phyloP scores from a whole-genome alignment of 2,113 vertebrate species.

The Pachycephala philippinensis region DNA sequence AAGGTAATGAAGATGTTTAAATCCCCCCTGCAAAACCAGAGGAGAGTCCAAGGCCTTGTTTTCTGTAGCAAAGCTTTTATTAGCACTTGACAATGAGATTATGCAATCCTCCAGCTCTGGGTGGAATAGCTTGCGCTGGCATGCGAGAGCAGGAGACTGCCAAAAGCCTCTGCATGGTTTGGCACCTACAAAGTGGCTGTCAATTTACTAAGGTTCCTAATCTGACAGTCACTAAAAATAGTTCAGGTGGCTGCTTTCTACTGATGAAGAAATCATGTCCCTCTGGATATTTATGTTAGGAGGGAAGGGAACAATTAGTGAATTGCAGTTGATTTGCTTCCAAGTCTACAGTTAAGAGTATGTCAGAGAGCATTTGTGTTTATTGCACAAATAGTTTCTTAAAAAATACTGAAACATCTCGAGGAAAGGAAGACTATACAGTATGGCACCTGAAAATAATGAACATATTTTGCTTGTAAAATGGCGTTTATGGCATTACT shows the following conservation, averaged over 20 bases:
- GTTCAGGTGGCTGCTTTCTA: background rate
- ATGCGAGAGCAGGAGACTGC: background rate
- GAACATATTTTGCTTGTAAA: background rate
- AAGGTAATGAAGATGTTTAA: background rate
- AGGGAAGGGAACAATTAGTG: background rate
- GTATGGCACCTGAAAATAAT: background rate
- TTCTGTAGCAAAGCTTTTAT: background rate
- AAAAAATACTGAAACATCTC: background rate
- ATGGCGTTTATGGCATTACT: background rate
- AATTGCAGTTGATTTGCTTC: background rate
- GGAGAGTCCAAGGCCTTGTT: background rate
- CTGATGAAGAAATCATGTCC: background rate
- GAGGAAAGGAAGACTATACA: background rate
- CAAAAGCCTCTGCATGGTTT: slow-evolving; percentile 5
- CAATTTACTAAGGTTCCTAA: background rate
- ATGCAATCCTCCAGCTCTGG: background rate
- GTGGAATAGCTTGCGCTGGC: background rate
- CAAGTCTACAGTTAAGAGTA: background rate
- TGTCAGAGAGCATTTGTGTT: background rate
- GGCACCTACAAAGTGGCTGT: slow-evolving; percentile 3
- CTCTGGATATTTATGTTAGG: background rate
- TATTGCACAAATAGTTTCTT: background rate
- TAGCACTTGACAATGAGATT: background rate
- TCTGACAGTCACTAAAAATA: slow-evolving; percentile 46
- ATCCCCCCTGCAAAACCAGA: background rate